Conservation (phyloP, 23 tunicate genomes). For the Pegea sp. region DNA sequence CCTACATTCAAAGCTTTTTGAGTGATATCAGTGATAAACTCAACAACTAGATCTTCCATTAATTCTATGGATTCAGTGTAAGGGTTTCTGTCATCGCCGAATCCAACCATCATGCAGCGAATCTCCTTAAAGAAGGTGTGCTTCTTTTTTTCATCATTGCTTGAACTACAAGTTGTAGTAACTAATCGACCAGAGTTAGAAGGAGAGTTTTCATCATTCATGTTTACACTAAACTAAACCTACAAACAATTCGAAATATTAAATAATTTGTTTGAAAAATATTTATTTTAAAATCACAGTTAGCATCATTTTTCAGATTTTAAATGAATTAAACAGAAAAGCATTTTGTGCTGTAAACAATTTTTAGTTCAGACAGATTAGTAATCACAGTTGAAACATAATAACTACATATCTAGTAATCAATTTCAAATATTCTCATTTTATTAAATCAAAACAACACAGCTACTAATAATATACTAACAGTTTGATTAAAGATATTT, state of each 20-base stretch:
- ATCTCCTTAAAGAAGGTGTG: conserved; percentile 77
- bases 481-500: no score
- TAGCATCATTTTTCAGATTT: not conserved
- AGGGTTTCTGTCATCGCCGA: conserved; percentile 95
- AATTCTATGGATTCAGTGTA: conserved; percentile 98
- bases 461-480: no score
- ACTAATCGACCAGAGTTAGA: no score
- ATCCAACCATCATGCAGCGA: conserved; percentile 94
- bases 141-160: conserved; percentile 49
- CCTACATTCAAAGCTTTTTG: conserved; percentile 78
- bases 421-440: no score
- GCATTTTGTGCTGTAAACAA: no score
- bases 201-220: no score
- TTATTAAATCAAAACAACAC: no score
- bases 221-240: no score
- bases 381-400: no score
- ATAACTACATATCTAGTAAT: no score
- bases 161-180: conserved; percentile 4
- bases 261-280: not conserved
- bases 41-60: conserved; percentile 88
- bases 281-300: not conserved
- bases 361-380: no score
- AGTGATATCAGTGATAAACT: conserved; percentile 68
- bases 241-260: not conserved
- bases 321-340: no score